Percentiles rank a stretch among this genome's conserved stretches.
Conservation (phyloP, 2,113 vertebrate genomes). For the Sturnus vulgaris region DNA sequence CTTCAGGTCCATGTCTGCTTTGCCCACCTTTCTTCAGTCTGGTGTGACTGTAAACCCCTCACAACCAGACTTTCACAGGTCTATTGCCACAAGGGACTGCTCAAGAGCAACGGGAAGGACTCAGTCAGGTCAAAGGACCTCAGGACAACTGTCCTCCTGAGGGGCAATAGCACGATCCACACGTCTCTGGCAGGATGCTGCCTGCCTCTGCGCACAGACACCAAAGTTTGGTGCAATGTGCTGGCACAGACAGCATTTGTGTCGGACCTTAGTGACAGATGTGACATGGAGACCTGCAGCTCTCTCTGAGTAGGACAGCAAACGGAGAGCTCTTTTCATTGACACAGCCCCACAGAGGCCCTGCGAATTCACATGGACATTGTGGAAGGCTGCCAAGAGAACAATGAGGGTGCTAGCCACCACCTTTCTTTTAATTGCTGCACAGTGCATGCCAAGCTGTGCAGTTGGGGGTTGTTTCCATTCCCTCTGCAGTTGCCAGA, state of each 20-base stretch:
- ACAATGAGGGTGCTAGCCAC: neutral
- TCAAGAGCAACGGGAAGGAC: neutral
- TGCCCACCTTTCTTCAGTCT: neutral
- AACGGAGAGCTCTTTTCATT: neutral
- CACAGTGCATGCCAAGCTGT: neutral
- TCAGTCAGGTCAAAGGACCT: neutral
- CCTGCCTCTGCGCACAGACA: neutral
- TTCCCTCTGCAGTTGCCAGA: neutral
- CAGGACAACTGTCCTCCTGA: neutral
- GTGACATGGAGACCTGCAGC: neutral
- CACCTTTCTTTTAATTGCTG: neutral
- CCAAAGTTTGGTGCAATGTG: neutral
- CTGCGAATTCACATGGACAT: rapidly evolving
- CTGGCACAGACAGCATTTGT: neutral
- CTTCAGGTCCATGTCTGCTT: neutral
- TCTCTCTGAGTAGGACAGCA: neutral
- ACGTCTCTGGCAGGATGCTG: neutral
- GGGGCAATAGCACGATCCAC: neutral
- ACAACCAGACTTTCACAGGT: neutral
- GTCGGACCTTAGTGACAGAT: rapidly evolving
- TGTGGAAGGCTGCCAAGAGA: neutral
- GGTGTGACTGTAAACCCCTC: neutral
- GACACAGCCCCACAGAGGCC: neutral
- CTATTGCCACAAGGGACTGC: neutral
- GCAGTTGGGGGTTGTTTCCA: neutral